Evolutionary conservation across 2,113 vertebrate species (phyloP).

Genomic region (Scortum barcoo): DNA sequence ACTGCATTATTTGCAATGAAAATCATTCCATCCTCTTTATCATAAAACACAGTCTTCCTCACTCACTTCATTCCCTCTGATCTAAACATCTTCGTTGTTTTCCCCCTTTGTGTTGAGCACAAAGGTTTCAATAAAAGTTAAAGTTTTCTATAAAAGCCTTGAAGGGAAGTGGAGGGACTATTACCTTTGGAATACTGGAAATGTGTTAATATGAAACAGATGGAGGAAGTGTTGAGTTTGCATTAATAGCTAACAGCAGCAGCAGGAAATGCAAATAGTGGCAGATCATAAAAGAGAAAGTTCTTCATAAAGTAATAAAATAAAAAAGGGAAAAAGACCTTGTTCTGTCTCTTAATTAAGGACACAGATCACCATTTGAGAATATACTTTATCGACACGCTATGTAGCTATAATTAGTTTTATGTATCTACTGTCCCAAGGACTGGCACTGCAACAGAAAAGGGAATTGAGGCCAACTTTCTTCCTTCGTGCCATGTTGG

Average conservation of each 20-base stretch:
- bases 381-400: background rate
- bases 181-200: background rate
- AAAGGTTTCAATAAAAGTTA: background rate
- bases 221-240: slow-evolving; percentile 13
- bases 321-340: background rate
- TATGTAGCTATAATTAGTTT: background rate
- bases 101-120: background rate
- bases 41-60: slow-evolving; percentile 1
- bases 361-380: background rate
- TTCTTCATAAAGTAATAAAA: background rate
- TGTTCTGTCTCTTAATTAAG: background rate
- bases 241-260: background rate
- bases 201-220: slow-evolving; percentile 40
- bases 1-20: background rate
- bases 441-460: slow-evolving; percentile 19
- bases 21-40: background rate
- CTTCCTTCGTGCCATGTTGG: background rate
- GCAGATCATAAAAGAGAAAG: slow-evolving; percentile 8
- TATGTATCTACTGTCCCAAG: background rate
- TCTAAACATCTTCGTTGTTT: background rate
- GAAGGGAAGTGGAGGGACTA: background rate
- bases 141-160: slow-evolving; percentile 14
- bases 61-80: background rate
- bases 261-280: background rate
- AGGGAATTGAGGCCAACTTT: background rate